These are phyloP conservation scores for Enchytraeus crypticus DNA, from an alignment of 2,888 invertebrate genomes.

Conservation along the genomic window DNA sequence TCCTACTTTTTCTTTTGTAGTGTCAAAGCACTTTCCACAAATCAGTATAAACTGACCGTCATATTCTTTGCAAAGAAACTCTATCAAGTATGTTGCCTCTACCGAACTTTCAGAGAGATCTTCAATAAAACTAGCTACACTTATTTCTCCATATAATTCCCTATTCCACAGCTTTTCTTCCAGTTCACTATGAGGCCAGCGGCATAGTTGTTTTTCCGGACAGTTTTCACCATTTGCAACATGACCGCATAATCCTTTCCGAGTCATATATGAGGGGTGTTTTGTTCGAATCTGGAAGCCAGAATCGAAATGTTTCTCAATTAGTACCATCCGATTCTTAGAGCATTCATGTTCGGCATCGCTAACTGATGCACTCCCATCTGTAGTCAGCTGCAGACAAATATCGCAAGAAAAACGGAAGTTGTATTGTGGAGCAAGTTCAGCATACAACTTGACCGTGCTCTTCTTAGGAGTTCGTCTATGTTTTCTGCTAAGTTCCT, in stretches of 20 bases:
- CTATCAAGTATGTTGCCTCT: neutral
- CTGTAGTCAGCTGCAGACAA: neutral
- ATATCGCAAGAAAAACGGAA: neutral
- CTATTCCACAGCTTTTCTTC: slow-evolving; percentile 9
- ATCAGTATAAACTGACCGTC: neutral
- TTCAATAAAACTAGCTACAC: slow-evolving; percentile 1
- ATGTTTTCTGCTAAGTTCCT: too few species aligned
- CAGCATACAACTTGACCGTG: neutral
- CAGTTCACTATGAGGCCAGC: slow-evolving; percentile 6
- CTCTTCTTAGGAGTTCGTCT: neutral
- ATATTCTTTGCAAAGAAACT: neutral
- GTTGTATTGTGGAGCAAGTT: neutral
- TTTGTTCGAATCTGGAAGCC: neutral
- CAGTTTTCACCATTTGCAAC: neutral
- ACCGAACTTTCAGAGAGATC: slow-evolving; percentile 4
- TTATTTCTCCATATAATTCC: neutral
- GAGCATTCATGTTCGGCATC: neutral
- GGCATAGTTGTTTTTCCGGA: slow-evolving; percentile 3
- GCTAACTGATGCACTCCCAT: neutral
- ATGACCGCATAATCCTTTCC: neutral
- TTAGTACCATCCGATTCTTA: neutral
- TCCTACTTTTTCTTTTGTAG: neutral
- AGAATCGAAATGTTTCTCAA: neutral
- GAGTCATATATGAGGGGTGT: neutral
- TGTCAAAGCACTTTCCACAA: slow-evolving; percentile 7